Conservation (phyloP, 2,797 vertebrate species). For the Champsocephalus esox region DNA sequence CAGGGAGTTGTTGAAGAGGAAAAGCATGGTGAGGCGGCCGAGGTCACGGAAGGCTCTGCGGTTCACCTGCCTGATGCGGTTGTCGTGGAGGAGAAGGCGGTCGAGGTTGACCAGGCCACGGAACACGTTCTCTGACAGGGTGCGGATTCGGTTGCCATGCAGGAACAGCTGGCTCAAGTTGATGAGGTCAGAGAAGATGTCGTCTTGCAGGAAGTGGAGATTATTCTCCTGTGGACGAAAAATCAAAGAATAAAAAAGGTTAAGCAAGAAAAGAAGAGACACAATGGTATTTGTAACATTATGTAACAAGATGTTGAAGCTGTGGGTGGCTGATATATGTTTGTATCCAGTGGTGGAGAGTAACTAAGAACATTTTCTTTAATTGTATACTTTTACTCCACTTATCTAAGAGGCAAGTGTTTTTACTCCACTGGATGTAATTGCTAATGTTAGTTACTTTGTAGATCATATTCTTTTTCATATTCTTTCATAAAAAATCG, state of each 20-base stretch:
- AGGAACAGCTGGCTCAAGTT: slow-evolving; percentile 97
- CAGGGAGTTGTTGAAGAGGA: slow-evolving; percentile 98
- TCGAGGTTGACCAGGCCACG: slow-evolving; percentile 93
- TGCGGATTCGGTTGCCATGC: slow-evolving; percentile 95
- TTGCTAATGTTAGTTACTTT: too few relatives aligned
- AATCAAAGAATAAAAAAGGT: slow-evolving; percentile 56
- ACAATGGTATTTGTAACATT: slow-evolving; percentile 11
- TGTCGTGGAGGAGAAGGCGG: slow-evolving; percentile 94
- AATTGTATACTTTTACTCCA: too few relatives aligned
- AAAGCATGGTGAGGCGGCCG: slow-evolving; percentile 95
- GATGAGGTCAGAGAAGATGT: slow-evolving; percentile 95
- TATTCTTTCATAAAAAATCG: too few relatives aligned
- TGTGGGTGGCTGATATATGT: slow-evolving; percentile 18
- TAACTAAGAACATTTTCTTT: too few relatives aligned
- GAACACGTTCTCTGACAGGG: slow-evolving; percentile 93
- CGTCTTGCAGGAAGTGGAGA: slow-evolving; percentile 95
- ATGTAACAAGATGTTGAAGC: slow-evolving; percentile 3
- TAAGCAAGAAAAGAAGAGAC: slow-evolving; percentile 15
- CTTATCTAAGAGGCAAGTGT: too few relatives aligned
- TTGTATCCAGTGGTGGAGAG: background rate
- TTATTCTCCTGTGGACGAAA: slow-evolving; percentile 92
- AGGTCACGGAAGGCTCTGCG: slow-evolving; percentile 92
- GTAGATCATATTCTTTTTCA: too few relatives aligned
- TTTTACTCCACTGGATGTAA: too few relatives aligned
- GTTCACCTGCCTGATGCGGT: slow-evolving; percentile 92